phyloP scores from a whole-genome alignment of 2,113 vertebrate species.

The Brachyhypopomus occidentalis region DNA sequence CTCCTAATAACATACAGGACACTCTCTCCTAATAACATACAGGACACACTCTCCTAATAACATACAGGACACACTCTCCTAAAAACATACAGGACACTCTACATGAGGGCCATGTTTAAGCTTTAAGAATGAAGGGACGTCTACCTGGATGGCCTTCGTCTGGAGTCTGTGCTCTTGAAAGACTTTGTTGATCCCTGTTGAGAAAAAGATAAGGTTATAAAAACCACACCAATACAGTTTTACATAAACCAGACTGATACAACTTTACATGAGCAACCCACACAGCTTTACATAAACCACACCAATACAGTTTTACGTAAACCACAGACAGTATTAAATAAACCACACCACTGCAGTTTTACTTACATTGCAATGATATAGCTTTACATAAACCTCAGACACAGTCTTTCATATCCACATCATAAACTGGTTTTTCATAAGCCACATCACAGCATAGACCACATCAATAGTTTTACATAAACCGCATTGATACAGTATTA shows the following conservation, averaged over 20 bases:
- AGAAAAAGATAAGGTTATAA: neutral
- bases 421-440: too few relatives aligned
- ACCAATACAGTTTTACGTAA: too few relatives aligned
- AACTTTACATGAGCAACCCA: neutral
- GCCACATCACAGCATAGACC: too few relatives aligned
- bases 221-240: neutral
- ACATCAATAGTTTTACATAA: too few relatives aligned
- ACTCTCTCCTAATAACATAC: too few relatives aligned
- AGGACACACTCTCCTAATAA: neutral
- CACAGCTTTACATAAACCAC: neutral
- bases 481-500: too few relatives aligned
- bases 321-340: conserved; percentile 1
- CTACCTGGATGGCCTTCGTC: conserved; percentile 83
- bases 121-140: neutral
- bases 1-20: neutral
- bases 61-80: neutral
- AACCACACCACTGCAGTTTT: neutral
- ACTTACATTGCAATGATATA: too few relatives aligned
- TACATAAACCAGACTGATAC: conserved; percentile 17
- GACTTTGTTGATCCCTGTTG: conserved; percentile 84
- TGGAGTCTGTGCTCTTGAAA: conserved; percentile 82
- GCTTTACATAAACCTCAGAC: neutral
- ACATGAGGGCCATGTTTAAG: neutral
- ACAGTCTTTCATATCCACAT: too few relatives aligned
- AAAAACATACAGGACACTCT: neutral